Conservation (phyloP, 2,113 vertebrate genomes). For the Beaufortia kweichowensis region DNA sequence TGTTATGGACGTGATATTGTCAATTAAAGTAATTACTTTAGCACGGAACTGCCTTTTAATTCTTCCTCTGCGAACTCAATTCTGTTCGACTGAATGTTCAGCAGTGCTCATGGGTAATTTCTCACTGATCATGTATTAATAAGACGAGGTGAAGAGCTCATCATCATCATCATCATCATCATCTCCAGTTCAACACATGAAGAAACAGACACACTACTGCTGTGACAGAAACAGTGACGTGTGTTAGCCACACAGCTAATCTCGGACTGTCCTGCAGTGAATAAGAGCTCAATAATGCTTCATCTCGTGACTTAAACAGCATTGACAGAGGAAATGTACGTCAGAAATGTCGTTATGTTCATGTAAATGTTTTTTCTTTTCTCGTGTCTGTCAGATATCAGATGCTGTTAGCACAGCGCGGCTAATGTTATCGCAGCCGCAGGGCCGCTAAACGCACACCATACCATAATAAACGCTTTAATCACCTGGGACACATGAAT, state of each 20-base stretch:
- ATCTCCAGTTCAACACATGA: no score
- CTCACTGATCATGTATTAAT: no score
- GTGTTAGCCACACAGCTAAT: conserved; percentile 20
- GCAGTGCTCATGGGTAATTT: no score
- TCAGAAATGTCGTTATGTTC: background rate
- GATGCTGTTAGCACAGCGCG: conserved; percentile 18
- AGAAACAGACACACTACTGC: no score
- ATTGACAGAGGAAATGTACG: background rate
- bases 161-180: background rate
- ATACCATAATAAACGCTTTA: background rate
- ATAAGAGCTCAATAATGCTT: background rate
- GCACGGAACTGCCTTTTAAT: no score
- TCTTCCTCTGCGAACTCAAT: no score
- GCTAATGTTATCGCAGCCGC: conserved; percentile 20
- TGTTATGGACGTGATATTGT: no score
- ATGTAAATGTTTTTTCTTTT: no score
- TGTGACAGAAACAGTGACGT: no score
- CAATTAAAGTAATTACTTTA: no score
- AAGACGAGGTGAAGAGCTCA: background rate
- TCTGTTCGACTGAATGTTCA: no score
- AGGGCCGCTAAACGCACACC: conserved; percentile 20
- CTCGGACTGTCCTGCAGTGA: background rate
- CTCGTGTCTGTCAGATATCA: background rate
- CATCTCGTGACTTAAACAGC: background rate
- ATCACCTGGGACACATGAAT: background rate